Evolutionary conservation across 2,888 invertebrate genomes (phyloP), one percentile per base, ranked within the genome.

Genomic region (Lasius platythorax): DNA sequence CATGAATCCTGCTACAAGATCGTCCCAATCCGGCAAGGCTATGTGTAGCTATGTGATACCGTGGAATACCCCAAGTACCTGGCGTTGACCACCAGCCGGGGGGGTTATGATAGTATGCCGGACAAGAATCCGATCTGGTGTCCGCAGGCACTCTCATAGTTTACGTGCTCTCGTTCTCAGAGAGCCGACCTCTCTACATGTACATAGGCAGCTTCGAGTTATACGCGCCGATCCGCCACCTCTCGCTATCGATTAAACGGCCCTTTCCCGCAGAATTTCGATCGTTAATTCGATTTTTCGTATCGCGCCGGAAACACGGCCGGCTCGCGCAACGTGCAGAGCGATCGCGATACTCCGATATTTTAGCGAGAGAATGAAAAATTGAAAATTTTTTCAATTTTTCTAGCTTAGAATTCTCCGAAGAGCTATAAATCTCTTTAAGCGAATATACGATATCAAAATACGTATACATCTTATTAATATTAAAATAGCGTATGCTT

Each of bases 41-140:
- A 87, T 85, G 85, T 82, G 85, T 61, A 85, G 88, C 86, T 87
- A 89, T 90, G 90, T 88, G 85, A 87, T 87, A 72, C 84, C 83
- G 70, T 81, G 85, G 90, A 90, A 90, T 88, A 87, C 84, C 84
- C 89, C 67, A 87, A 87, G 90, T 87, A 87, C 82, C 82, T 82
- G 82, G 40, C 83, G 81, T 84, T 79, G 84, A 82, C 88, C 83
- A 46, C 84, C 63, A 56, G 66, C 63, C 68, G 83, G 50, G 28
- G 86, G 61, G 28, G 43, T 30, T 74, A 79, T 88, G 91, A 91
- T 88, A 87, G 84, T 89, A 89, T 84, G 90, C 85, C 78, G 85
- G 68, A 73, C 92, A 92, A 91, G 92, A 91, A 92, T 92, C 88
- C 91, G 90, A 90, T 91, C 87, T 83, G 87, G 89, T 90, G 90